These are phyloP conservation scores for Darevskia nairensis DNA, from an alignment of 2,797 vertebrate species.

Conservation along the genomic window DNA sequence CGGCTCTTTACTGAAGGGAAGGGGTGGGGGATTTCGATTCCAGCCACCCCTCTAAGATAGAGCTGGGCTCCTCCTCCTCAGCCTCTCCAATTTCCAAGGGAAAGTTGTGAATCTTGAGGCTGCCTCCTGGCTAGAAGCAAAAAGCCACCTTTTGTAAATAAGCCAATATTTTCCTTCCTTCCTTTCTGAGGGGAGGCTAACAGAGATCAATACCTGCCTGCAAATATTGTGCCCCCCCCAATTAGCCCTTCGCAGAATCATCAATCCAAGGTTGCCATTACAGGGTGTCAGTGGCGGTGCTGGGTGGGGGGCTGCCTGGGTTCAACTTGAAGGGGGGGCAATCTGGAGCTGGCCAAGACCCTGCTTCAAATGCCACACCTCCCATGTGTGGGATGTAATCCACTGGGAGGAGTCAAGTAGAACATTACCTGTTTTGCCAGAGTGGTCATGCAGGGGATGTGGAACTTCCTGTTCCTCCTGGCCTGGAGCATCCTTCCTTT, in stretches of 20 bases:
- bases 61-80: too few relatives aligned
- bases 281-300: slow-evolving; percentile 47
- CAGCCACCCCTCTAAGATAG: background rate
- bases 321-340: slow-evolving; percentile 5
- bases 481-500: too few relatives aligned
- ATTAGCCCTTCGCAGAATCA: slow-evolving; percentile 56
- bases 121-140: slow-evolving; percentile 56
- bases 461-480: too few relatives aligned
- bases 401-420: too few relatives aligned
- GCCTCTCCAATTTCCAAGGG: slow-evolving; percentile 41
- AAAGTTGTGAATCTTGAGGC: slow-evolving; percentile 63
- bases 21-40: background rate
- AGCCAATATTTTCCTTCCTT: slow-evolving; percentile 67
- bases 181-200: slow-evolving; percentile 58
- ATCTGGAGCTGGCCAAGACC: background rate
- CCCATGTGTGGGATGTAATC: too few relatives aligned
- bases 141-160: slow-evolving; percentile 67
- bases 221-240: slow-evolving; percentile 58
- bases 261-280: slow-evolving; percentile 62
- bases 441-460: too few relatives aligned
- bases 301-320: background rate
- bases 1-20: background rate
- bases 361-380: background rate
- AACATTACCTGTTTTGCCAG: too few relatives aligned
- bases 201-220: slow-evolving; percentile 65